Evolutionary conservation across 2,797 vertebrate genomes (phyloP).

Genomic region (Hoplostethus atlanticus): DNA sequence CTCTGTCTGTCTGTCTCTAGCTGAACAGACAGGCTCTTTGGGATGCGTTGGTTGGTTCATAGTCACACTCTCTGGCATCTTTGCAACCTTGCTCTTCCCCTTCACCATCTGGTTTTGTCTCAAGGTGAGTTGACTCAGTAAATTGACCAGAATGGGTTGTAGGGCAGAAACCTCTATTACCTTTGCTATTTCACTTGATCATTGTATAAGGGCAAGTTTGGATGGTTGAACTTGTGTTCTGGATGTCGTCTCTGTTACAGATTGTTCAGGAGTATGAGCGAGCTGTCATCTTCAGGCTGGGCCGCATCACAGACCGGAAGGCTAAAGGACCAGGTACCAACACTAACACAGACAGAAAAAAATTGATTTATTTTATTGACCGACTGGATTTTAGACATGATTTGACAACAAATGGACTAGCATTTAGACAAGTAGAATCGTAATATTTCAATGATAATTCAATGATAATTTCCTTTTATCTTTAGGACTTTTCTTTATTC

Average conservation of each 20-base stretch:
- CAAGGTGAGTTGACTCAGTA: conserved; percentile 83
- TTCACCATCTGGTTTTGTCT: conserved; percentile 89
- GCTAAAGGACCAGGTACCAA: conserved; percentile 85
- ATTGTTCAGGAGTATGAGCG: conserved; percentile 88
- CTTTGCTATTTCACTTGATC: neutral
- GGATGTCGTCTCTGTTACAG: conserved; percentile 55
- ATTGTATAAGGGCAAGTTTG: neutral
- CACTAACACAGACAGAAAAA: too few relatives aligned
- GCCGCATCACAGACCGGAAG: conserved; percentile 83
- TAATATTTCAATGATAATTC: neutral
- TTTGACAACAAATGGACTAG: neutral
- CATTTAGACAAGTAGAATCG: neutral
- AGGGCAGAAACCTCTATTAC: neutral
- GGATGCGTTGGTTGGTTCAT: conserved; percentile 88
- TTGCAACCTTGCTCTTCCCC: conserved; percentile 85
- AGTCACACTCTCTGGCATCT: conserved; percentile 82
- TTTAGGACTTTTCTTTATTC: conserved; percentile 85
- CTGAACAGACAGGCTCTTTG: conserved; percentile 74
- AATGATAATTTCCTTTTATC: neutral
- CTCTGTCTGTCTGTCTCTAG: conserved; percentile 37
- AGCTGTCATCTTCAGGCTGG: conserved; percentile 87
- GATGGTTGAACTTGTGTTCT: conserved; percentile 10
- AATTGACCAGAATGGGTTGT: neutral
- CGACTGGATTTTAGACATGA: neutral
- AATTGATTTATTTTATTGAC: neutral